These are phyloP conservation scores for Empis stercorea DNA, from an alignment of 2,888 invertebrate genomes.

Conservation along the genomic window DNA sequence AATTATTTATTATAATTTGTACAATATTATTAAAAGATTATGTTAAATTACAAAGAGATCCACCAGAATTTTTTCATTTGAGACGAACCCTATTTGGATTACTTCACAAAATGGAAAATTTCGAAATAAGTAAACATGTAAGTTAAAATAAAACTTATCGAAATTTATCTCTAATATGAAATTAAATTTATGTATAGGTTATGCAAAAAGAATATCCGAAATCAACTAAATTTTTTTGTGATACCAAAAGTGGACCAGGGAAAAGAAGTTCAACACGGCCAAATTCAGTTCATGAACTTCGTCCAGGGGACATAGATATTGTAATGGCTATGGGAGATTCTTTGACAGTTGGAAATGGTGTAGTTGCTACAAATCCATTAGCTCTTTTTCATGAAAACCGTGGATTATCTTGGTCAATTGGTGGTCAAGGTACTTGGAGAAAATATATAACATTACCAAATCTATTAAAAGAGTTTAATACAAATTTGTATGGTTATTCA, in stretches of 20 bases:
- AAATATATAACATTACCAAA: constrained; percentile 44
- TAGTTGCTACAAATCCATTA: constrained; percentile 17
- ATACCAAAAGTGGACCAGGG: constrained; percentile 28
- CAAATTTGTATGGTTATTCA: constrained; percentile 48
- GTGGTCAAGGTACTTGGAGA: constrained; percentile 42
- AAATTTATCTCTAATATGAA: too few species aligned
- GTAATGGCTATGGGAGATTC: constrained; percentile 49
- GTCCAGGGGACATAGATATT: constrained; percentile 49
- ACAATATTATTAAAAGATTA: too few species aligned
- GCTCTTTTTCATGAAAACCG: constrained; percentile 38
- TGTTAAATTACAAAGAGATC: too few species aligned
- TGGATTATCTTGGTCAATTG: constrained; percentile 39
- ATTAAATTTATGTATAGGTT: not conserved
- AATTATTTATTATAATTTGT: too few species aligned
- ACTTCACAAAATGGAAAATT: too few species aligned
- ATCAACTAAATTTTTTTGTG: constrained; percentile 25
- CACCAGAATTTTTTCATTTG: too few species aligned
- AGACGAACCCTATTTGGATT: too few species aligned
- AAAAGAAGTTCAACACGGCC: constrained; percentile 35
- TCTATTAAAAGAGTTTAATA: constrained; percentile 50
- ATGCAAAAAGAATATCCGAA: not conserved
- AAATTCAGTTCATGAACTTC: constrained; percentile 41
- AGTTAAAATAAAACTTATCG: too few species aligned
- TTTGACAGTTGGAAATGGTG: constrained; percentile 44
- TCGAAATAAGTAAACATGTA: too few species aligned